Base-by-base conservation (phyloP, 2,888 invertebrate genomes). In the Laothoe populi region DNA sequence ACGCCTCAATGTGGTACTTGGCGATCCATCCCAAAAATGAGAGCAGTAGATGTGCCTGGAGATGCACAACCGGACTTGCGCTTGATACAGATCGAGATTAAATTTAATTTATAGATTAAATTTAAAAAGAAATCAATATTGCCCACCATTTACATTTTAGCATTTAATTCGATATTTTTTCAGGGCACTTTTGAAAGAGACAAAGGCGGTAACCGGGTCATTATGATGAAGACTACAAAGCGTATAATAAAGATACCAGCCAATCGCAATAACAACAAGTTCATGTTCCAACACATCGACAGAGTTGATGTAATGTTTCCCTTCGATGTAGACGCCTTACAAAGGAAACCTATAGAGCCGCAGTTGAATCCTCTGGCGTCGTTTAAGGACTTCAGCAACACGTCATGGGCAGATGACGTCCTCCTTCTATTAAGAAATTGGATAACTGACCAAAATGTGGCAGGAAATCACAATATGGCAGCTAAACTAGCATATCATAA, bases 181-280 rank as follows among this genome's bases (percentile, higher is more conserved):
- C 8, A 96, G 80, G 93, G 93, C 3, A 89, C 88, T 68, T 88
- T 91, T 49, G 94, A 94, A 21, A 94, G 94, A 65, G 94, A 94
- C 60, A 91, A 94, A 69, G 91, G 90, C 58, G 92, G 88, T 31
- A 91, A 94, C 60, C 94, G 95, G 57, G 94, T 96, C 10, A 94
- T 96, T 24, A 93, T 96, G 83, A 93, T 96, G 81, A 95, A 96
- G 79, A 95, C 95, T 8, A 95, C 95, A 0, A 95, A 95, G 79
- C 93, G 96, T n/a, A 94, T 96, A 3, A 94, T 96, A 48, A 95
- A 95, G 82, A 93, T 96, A 60, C 95, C 96, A 0, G 92, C 91
- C 2, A 86, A 74, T 61, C 77, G 84, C 1, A 79, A 70, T 67
- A 82, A 81, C 65, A 89, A 88, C 70, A 90, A 90, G 68, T 90